Conservation (phyloP, 2,113 vertebrate genomes). For the Macquaria australasica region DNA sequence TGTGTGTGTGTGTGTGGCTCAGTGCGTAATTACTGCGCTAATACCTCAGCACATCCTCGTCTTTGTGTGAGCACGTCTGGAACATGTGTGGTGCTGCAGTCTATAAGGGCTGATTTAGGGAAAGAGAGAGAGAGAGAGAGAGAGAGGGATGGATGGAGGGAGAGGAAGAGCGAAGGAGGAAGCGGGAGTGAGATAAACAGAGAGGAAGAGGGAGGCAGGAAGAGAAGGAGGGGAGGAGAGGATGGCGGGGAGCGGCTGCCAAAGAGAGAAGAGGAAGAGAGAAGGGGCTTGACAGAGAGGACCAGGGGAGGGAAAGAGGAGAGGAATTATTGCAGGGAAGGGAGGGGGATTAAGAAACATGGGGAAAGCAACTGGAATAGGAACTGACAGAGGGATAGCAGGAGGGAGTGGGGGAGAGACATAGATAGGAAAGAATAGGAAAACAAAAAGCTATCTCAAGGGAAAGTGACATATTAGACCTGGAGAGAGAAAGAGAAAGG, state of each 20-base stretch:
- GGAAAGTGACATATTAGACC: slow-evolving; percentile 47
- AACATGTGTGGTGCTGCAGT: slow-evolving; percentile 74
- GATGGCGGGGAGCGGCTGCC: slow-evolving; percentile 45
- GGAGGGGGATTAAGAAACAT: slow-evolving; percentile 72
- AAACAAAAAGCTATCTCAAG: slow-evolving; percentile 15
- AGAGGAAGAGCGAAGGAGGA: slow-evolving; percentile 9
- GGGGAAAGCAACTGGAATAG: slow-evolving; percentile 57
- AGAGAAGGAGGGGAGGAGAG: slow-evolving; percentile 41
- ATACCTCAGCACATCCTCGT: slow-evolving; percentile 54
- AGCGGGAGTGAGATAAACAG: slow-evolving; percentile 44
- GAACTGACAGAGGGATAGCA: slow-evolving; percentile 64
- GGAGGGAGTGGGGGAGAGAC: slow-evolving; percentile 33
- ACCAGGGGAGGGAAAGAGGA: slow-evolving; percentile 46
- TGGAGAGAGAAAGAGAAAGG: slow-evolving; percentile 2
- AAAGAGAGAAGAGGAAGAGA: slow-evolving; percentile 32
- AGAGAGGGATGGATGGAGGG: neutral
- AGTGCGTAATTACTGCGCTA: slow-evolving; percentile 44
- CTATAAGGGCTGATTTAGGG: slow-evolving; percentile 64
- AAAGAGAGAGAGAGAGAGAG: slow-evolving; percentile 1
- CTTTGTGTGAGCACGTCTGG: slow-evolving; percentile 64
- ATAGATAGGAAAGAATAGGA: slow-evolving; percentile 40
- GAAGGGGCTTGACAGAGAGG: slow-evolving; percentile 49
- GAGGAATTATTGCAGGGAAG: slow-evolving; percentile 64
- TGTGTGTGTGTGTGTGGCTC: too few relatives aligned
- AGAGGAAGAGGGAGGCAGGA: slow-evolving; percentile 24